A percentile compares a stretch with the other conserved stretches of the same genome.
Conservation (phyloP, 2,797 vertebrate species). For the Dromococcyx pavoninus region DNA sequence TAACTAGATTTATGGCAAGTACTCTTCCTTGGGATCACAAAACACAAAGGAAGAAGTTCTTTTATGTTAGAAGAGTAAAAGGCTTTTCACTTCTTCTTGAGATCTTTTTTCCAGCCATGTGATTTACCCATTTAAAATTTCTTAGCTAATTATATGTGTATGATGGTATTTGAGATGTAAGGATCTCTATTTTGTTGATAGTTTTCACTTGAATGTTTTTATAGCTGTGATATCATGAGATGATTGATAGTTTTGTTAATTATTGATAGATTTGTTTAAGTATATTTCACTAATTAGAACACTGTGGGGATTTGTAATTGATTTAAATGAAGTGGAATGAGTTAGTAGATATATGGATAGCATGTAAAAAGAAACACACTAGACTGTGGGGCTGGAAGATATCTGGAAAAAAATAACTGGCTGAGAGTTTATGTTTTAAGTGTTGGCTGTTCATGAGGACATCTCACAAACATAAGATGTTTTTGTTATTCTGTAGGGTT, state of each 20-base stretch:
- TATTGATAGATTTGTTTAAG: slow-evolving; percentile 60
- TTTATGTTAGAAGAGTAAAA: neutral
- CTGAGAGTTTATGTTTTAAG: neutral
- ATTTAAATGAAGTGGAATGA: slow-evolving; percentile 59
- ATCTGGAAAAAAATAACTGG: neutral
- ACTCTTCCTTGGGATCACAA: neutral
- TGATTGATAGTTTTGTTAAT: slow-evolving; percentile 63
- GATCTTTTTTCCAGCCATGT: neutral
- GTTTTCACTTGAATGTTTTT: slow-evolving; percentile 60
- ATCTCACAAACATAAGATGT: neutral
- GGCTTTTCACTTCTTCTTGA: neutral
- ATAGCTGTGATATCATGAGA: slow-evolving; percentile 47
- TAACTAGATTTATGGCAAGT: neutral
- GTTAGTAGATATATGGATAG: slow-evolving; percentile 24
- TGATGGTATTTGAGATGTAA: slow-evolving; percentile 26
- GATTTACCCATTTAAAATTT: slow-evolving; percentile 26
- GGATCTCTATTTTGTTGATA: slow-evolving; percentile 49
- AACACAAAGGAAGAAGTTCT: neutral
- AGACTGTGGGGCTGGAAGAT: neutral
- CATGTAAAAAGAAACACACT: slow-evolving; percentile 22
- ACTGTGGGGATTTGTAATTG: slow-evolving; percentile 60
- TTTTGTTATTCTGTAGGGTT: neutral
- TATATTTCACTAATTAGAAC: slow-evolving; percentile 56
- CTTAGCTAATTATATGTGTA: neutral
- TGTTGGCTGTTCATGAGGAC: neutral